Conservation (phyloP, 2,888 invertebrate genomes). For the Ichneumon xanthorius region DNA sequence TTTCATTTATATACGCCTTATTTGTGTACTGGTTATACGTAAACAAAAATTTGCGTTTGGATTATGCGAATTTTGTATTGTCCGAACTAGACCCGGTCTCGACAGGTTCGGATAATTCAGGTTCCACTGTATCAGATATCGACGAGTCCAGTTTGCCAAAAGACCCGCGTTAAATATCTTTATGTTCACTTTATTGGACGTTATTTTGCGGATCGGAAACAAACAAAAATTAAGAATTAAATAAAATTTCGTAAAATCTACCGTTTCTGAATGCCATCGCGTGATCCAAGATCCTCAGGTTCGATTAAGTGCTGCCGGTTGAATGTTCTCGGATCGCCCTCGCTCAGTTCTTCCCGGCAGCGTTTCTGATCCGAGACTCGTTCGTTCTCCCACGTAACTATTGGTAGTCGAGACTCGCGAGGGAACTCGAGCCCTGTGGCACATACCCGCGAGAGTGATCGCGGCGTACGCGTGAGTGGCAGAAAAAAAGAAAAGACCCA, state of each 20-base stretch:
- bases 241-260: not conserved
- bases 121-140: too few relatives aligned
- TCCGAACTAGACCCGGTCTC: too few relatives aligned
- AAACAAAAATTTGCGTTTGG: too few relatives aligned
- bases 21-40: too few relatives aligned
- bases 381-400: constrained; percentile 53
- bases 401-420: constrained; percentile 8
- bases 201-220: too few relatives aligned
- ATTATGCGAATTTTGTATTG: too few relatives aligned
- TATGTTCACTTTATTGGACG: not conserved
- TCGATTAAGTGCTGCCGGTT: constrained; percentile 52
- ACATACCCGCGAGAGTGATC: constrained; percentile 29
- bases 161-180: constrained; percentile 39
- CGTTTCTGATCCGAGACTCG: constrained; percentile 36
- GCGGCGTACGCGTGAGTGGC: constrained; percentile 24
- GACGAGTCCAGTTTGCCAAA: constrained; percentile 37
- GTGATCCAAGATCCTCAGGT: constrained; percentile 58
- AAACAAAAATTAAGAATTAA: not conserved
- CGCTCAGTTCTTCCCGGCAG: not conserved
- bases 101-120: too few relatives aligned
- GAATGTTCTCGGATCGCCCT: constrained; percentile 13
- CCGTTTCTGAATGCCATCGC: constrained; percentile 24
- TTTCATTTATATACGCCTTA: too few relatives aligned
- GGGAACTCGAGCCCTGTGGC: constrained; percentile 15
- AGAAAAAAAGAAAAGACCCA: constrained; percentile 28